Conservation (phyloP, 2,113 vertebrate species). For the Corvus hawaiiensis region DNA sequence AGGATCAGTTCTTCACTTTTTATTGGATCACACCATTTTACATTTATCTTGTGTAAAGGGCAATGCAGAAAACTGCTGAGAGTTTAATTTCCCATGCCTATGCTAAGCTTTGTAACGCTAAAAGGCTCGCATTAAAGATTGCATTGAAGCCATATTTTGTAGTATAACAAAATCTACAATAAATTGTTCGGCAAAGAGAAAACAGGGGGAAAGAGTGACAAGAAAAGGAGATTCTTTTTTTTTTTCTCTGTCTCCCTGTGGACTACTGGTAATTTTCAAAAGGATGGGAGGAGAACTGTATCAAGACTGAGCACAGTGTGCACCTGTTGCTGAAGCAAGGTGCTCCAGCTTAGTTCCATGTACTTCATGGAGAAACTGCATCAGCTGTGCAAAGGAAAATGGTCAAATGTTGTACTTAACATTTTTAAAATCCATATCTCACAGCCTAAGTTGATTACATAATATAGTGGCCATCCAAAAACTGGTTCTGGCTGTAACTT, state of each 20-base stretch:
- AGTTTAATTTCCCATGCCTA: not conserved
- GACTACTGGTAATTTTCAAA: not conserved
- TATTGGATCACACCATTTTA: constrained; percentile 58
- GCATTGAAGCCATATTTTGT: not conserved
- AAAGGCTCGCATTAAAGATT: not conserved
- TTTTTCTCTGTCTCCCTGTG: not conserved
- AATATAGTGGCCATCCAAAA: not conserved
- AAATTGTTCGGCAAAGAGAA: not conserved
- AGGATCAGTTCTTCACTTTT: constrained; percentile 47
- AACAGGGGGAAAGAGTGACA: not conserved
- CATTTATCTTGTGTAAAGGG: constrained; percentile 21
- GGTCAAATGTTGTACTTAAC: not conserved
- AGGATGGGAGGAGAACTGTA: not conserved
- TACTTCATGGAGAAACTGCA: not conserved
- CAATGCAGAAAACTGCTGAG: not conserved
- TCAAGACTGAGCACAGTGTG: not conserved
- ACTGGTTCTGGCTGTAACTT: not conserved
- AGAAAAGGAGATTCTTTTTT: not conserved
- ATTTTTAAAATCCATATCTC: not conserved
- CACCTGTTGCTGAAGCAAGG: not conserved
- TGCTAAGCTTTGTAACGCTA: not conserved
- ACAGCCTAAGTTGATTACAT: not conserved
- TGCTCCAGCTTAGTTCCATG: not conserved
- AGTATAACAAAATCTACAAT: not conserved
- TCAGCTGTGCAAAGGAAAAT: not conserved